A percentile compares a stretch with the other conserved stretches of the same genome.
phyloP scores from a whole-genome alignment of 2,888 invertebrate genomes.

The Drosophila ustulata region DNA sequence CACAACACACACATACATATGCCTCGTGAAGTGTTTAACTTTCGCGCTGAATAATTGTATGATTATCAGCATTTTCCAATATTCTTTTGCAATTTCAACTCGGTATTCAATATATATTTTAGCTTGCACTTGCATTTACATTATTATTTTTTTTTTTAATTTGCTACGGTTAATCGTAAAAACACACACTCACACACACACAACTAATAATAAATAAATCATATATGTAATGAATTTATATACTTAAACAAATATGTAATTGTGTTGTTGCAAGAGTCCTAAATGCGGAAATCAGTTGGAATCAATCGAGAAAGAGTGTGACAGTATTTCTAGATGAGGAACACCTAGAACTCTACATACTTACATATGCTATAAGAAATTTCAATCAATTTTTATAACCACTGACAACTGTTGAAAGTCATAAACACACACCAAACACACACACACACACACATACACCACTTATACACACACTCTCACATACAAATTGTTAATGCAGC shows the following conservation, averaged over 20 bases:
- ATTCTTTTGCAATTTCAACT: background rate
- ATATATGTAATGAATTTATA: slow-evolving; percentile 31
- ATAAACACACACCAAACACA: slow-evolving; percentile 17
- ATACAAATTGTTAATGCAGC: slow-evolving; percentile 48
- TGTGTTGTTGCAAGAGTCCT: slow-evolving; percentile 60
- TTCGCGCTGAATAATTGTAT: background rate
- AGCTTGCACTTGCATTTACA: slow-evolving; percentile 56
- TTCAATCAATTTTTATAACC: slow-evolving; percentile 55
- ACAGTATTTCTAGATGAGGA: background rate
- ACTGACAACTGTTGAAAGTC: slow-evolving; percentile 20
- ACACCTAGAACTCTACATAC: slow-evolving; percentile 10
- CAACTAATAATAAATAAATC: slow-evolving; percentile 19
- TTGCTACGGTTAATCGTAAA: slow-evolving; percentile 30
- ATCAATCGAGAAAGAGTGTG: background rate
- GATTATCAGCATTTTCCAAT: slow-evolving; percentile 1
- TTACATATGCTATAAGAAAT: slow-evolving; percentile 19
- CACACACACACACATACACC: too few species aligned
- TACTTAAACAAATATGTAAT: slow-evolving; percentile 30
- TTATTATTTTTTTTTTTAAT: slow-evolving; percentile 24
- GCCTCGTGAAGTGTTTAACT: background rate
- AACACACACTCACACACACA: slow-evolving; percentile 23
- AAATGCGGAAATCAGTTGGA: slow-evolving; percentile 16
- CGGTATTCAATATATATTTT: slow-evolving; percentile 9
- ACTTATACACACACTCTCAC: slow-evolving; percentile 11
- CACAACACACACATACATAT: background rate